These are phyloP conservation scores for Cantharis lateralis DNA, from an alignment of 2,888 invertebrate genomes.

Conservation along the genomic window DNA sequence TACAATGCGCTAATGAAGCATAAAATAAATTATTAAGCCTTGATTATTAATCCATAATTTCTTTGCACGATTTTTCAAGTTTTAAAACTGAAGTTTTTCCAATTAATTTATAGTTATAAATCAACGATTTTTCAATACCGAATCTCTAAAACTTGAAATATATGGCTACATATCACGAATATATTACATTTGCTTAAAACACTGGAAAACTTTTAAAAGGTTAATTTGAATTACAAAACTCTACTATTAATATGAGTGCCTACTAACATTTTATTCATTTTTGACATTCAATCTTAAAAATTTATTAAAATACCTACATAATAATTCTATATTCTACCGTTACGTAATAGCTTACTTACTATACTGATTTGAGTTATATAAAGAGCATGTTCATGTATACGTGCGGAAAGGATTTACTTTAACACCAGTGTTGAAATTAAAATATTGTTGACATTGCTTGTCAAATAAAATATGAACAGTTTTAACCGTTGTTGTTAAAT, in stretches of 20 bases:
- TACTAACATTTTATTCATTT: too few species aligned
- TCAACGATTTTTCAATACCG: background rate
- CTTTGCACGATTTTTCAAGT: background rate
- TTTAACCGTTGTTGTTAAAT: too few species aligned
- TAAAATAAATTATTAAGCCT: background rate
- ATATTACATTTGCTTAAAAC: background rate
- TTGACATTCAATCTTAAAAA: too few species aligned
- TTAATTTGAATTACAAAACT: background rate
- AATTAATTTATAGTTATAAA: background rate
- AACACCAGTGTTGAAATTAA: too few species aligned
- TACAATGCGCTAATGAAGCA: background rate
- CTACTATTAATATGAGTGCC: background rate
- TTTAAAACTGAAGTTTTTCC: background rate
- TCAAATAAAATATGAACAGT: too few species aligned
- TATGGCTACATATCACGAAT: background rate
- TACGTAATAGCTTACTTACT: too few species aligned
- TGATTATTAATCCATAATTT: background rate
- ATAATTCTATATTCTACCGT: too few species aligned
- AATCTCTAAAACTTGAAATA: background rate
- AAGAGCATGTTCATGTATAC: too few species aligned
- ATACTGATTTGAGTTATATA: too few species aligned
- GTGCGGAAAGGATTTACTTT: too few species aligned
- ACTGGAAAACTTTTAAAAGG: background rate
- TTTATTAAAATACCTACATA: too few species aligned
- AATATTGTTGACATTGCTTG: too few species aligned